phyloP scores from a whole-genome alignment of 2,888 invertebrate genomes.

The Lepidochitona cinerea region DNA sequence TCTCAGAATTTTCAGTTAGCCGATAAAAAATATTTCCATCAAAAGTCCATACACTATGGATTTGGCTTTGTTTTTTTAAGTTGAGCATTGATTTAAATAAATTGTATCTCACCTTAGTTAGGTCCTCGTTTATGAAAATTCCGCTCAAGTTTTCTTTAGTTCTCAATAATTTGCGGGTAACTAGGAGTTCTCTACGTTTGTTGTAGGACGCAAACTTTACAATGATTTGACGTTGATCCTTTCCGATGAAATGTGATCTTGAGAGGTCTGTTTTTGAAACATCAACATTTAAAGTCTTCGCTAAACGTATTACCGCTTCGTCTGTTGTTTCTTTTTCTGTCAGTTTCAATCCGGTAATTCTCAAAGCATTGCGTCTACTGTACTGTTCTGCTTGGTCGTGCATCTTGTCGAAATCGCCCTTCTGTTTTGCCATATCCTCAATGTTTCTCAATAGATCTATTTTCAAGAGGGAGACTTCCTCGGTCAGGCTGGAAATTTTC shows the following conservation, averaged over 20 bases:
- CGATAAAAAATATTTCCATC: slow-evolving; percentile 2
- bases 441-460: no score
- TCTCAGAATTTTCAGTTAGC: neutral
- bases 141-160: neutral
- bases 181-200: neutral
- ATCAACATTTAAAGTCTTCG: neutral
- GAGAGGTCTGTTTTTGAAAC: neutral
- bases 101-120: neutral
- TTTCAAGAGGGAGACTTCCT: no score
- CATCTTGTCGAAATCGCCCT: neutral
- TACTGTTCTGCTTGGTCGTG: slow-evolving; percentile 4
- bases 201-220: neutral
- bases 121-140: neutral
- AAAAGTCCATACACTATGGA: slow-evolving; percentile 2
- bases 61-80: neutral
- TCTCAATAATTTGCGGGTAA: neutral
- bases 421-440: no score
- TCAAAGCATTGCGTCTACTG: neutral
- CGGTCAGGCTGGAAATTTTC: no score
- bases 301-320: neutral
- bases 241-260: neutral
- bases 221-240: neutral
- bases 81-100: neutral
- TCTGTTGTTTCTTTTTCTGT: neutral
- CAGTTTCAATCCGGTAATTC: neutral